Percentiles rank a stretch among this genome's conserved stretches.
phyloP scores from a whole-genome alignment of 2,888 invertebrate genomes.

The Leuctra nigra region DNA sequence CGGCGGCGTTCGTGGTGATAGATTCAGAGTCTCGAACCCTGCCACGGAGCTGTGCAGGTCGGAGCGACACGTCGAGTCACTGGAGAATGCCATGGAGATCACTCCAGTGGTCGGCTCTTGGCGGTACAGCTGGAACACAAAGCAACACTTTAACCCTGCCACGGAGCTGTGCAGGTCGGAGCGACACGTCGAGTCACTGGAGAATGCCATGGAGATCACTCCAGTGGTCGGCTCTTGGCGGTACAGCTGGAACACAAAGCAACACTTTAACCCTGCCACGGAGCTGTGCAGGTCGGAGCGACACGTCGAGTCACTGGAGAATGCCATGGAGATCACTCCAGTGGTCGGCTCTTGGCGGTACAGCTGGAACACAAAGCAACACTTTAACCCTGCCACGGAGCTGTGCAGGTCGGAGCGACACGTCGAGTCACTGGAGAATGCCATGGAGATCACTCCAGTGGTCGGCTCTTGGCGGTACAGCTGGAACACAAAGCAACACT shows the following conservation, averaged over 20 bases:
- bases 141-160: constrained; percentile 52
- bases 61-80: constrained; percentile 55
- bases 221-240: constrained; percentile 45
- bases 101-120: constrained; percentile 45
- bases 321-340: constrained; percentile 50
- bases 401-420: constrained; percentile 49
- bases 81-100: constrained; percentile 52
- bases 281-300: constrained; percentile 47
- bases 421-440: constrained; percentile 57
- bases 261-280: constrained; percentile 51
- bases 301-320: constrained; percentile 59
- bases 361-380: constrained; percentile 40
- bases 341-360: constrained; percentile 45
- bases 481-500: constrained; percentile 43
- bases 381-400: constrained; percentile 51
- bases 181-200: constrained; percentile 57
- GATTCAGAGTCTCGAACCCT: constrained; percentile 51
- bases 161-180: constrained; percentile 48
- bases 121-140: constrained; percentile 43
- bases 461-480: constrained; percentile 44
- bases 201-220: constrained; percentile 50
- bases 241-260: constrained; percentile 43
- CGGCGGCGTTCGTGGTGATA: constrained; percentile 36
- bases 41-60: constrained; percentile 47
- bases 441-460: constrained; percentile 49